These are phyloP conservation scores for Tetramorium alpestre DNA, from an alignment of 1,140 invertebrate genomes.

Conservation along the genomic window DNA sequence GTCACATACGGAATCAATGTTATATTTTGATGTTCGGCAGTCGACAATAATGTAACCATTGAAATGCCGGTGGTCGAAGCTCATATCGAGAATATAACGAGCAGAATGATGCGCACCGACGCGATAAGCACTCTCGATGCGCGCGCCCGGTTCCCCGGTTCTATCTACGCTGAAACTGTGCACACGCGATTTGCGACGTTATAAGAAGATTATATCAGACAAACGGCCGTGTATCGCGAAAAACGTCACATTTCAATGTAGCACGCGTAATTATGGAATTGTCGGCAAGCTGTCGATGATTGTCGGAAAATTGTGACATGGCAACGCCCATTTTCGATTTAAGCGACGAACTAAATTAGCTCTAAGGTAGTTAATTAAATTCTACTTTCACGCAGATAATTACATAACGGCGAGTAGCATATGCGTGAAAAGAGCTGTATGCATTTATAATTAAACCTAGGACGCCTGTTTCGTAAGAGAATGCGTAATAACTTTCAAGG, in stretches of 20 bases:
- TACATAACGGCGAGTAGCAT: neutral
- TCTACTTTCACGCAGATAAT: slow-evolving; percentile 1
- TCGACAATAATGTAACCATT: slow-evolving; percentile 69
- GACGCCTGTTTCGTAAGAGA: slow-evolving; percentile 42
- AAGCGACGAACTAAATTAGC: neutral
- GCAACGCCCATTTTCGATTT: neutral
- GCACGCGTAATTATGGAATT: neutral
- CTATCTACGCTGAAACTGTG: slow-evolving; percentile 9
- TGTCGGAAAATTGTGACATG: neutral
- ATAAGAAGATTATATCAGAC: slow-evolving; percentile 44
- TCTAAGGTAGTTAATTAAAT: neutral
- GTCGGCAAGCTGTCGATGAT: neutral
- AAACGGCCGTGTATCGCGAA: neutral
- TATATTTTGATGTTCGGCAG: slow-evolving; percentile 67
- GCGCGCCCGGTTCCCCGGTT: neutral
- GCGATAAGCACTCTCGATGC: slow-evolving; percentile 26
- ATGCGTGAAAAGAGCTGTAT: slow-evolving; percentile 12
- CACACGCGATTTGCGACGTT: slow-evolving; percentile 19
- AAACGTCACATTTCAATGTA: neutral
- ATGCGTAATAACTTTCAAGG: slow-evolving; percentile 56
- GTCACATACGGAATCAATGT: slow-evolving; percentile 67
- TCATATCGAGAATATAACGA: slow-evolving; percentile 50
- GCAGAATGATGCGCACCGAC: slow-evolving; percentile 4
- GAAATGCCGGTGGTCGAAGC: slow-evolving; percentile 55
- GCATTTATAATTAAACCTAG: slow-evolving; percentile 34